These are phyloP conservation scores for Nylanderia fulva DNA, from an alignment of 1,140 invertebrate genomes.

Conservation along the genomic window DNA sequence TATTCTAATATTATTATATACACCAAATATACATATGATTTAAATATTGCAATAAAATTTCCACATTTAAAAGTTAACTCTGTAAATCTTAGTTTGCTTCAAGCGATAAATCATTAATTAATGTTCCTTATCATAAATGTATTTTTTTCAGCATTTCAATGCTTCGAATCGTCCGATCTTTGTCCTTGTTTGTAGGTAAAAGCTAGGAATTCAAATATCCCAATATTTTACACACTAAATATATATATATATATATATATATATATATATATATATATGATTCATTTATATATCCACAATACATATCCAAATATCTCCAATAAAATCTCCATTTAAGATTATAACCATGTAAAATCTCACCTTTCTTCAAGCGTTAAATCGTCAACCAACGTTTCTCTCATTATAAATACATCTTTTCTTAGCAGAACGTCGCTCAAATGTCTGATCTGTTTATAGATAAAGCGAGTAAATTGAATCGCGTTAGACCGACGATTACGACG, in stretches of 20 bases:
- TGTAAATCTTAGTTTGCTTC: not conserved
- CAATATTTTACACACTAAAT: conserved; percentile 22
- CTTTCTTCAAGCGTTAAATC: conserved; percentile 5
- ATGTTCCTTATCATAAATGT: not conserved
- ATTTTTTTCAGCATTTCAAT: not conserved
- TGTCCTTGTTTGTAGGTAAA: conserved; percentile 66
- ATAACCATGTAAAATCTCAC: conserved; percentile 24
- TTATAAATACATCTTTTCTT: conserved; percentile 33
- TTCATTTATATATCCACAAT: conserved; percentile 2
- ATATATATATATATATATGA: no score
- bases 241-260: no score
- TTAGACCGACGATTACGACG: not conserved
- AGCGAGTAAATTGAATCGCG: conserved; percentile 23
- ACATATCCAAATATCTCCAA: conserved; percentile 16
- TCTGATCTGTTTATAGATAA: conserved; percentile 58
- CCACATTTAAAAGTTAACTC: not conserved
- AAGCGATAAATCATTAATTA: not conserved
- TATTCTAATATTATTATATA: conserved; percentile 5
- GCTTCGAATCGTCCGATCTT: conserved; percentile 24
- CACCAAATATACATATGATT: not conserved
- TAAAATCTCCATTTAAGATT: conserved; percentile 47
- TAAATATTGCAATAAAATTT: conserved; percentile 19
- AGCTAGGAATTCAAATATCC: conserved; percentile 11
- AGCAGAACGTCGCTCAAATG: not conserved
- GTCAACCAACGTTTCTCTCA: conserved; percentile 19